Conservation (phyloP, 2,113 vertebrate species). For the Sigmodon hispidus region DNA sequence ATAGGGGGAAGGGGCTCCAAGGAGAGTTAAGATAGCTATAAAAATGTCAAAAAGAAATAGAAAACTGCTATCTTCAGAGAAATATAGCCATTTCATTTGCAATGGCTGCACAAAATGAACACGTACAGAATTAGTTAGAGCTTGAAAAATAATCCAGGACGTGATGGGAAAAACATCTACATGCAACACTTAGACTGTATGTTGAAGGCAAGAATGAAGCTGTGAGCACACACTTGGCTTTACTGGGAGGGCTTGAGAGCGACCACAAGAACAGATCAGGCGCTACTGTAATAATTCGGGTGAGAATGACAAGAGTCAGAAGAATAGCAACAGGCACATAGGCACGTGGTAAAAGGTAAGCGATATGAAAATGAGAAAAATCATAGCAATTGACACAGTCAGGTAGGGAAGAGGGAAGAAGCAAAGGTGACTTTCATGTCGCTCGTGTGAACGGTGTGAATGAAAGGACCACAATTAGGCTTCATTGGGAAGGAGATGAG, state of each 20-base stretch:
- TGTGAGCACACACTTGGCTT: neutral
- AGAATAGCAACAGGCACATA: neutral
- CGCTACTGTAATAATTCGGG: neutral
- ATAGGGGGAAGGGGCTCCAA: neutral
- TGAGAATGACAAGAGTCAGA: slow-evolving; percentile 7
- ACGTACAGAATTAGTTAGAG: neutral
- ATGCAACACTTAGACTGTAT: neutral
- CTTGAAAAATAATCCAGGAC: neutral
- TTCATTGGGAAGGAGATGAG: neutral
- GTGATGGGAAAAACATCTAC: neutral
- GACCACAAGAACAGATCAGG: neutral
- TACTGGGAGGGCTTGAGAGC: neutral
- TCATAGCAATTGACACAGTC: neutral
- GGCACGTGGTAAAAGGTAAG: neutral
- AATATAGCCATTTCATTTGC: neutral
- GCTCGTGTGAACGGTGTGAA: neutral
- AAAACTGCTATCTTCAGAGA: neutral
- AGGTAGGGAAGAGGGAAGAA: neutral
- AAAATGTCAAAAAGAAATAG: neutral
- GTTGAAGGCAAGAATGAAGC: neutral
- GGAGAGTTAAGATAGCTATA: slow-evolving; percentile 14
- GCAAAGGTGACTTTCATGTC: neutral
- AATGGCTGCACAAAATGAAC: neutral
- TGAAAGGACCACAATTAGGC: neutral
- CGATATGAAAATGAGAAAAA: neutral